Base-by-base conservation (phyloP, 2,888 invertebrate species). In the Muschampia plurimacula region DNA sequence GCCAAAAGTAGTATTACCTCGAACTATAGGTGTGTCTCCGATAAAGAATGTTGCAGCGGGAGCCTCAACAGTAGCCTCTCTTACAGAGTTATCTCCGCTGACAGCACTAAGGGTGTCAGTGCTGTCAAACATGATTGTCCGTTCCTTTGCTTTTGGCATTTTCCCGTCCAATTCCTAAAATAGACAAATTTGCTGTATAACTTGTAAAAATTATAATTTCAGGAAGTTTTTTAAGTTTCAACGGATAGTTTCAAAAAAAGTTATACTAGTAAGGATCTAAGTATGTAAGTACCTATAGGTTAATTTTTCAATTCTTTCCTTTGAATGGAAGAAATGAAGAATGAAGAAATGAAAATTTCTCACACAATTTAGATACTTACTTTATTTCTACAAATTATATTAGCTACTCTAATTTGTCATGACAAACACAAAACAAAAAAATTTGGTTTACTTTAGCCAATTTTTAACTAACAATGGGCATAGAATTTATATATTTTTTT, bases 101-200 rank as follows among this genome's bases (percentile, higher is more conserved):
- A 94, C 90, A 6, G 93, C 94, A 74, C 94, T 94, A 5, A 94
- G 81, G 0, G 94, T 94, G 74, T 94, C 94, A 6, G 94, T 94
- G 76, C 94, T 94, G 77, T 95, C 95, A 59, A 95, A 95, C 92
- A 94, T 91, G 71, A 94, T 93, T 0, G 94, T 94, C 10, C 95
- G 89, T 74, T 94, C 95, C 73, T 93, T 94, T 0, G 92, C 92
- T 15, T 85, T 86, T 5, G 95, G 95, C 0, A 81, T 83, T 68
- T 89, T 82, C 7, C 89, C 90, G 69, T 93, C 93, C n/a, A 90
- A 78, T 74, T 93, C 94, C 94, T 94, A 74, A 62, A 62, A 62
- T 39, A n/a, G 13, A 60, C 36, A 32, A 32, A 7, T 15, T 28
- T 22, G 8, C n/a, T 55, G 10, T 28, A 55, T 10, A 28, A 22